Evolutionary conservation across 1,140 invertebrate genomes (phyloP).

Genomic region (Scaptomyza pallida): DNA sequence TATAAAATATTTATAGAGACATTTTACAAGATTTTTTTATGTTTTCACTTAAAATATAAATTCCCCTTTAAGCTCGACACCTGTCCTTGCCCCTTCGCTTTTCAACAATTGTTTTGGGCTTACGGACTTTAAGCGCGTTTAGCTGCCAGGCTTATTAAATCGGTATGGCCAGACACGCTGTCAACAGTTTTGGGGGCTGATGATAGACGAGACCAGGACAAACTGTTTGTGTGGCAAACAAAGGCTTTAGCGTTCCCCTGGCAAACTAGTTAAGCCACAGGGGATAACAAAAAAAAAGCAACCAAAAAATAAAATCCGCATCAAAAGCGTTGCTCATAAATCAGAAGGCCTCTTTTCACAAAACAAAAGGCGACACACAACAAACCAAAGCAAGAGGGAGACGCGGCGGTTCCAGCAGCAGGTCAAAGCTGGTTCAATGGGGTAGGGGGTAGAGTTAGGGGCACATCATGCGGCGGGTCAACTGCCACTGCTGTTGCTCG

Average conservation of each 20-base stretch:
- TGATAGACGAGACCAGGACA: constrained; percentile 26
- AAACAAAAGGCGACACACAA: constrained; percentile 42
- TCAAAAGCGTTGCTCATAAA: constrained; percentile 53
- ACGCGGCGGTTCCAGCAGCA: not conserved
- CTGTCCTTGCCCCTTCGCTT: not conserved
- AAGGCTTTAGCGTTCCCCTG: constrained; percentile 16
- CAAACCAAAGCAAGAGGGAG: not conserved
- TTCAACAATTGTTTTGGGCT: not conserved
- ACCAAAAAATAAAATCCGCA: constrained; percentile 30
- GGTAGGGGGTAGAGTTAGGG: not conserved
- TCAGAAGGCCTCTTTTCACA: constrained; percentile 41
- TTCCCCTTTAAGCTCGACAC: not conserved
- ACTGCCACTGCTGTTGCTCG: not conserved
- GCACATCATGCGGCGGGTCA: constrained; percentile 15
- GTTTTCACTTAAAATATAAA: not conserved
- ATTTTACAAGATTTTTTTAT: not conserved
- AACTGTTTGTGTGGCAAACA: constrained; percentile 23
- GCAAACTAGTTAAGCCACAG: constrained; percentile 54
- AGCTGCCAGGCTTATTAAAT: constrained; percentile 14
- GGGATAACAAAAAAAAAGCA: constrained; percentile 7
- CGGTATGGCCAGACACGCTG: not conserved
- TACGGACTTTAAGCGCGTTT: not conserved
- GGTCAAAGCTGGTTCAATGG: too few species aligned
- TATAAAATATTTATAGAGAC: too few species aligned
- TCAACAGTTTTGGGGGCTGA: not conserved